A percentile compares a stretch with the other conserved stretches of the same genome.
These are phyloP conservation scores for Euglossa dilemma DNA, from an alignment of 1,140 invertebrate genomes.

Conservation along the genomic window DNA sequence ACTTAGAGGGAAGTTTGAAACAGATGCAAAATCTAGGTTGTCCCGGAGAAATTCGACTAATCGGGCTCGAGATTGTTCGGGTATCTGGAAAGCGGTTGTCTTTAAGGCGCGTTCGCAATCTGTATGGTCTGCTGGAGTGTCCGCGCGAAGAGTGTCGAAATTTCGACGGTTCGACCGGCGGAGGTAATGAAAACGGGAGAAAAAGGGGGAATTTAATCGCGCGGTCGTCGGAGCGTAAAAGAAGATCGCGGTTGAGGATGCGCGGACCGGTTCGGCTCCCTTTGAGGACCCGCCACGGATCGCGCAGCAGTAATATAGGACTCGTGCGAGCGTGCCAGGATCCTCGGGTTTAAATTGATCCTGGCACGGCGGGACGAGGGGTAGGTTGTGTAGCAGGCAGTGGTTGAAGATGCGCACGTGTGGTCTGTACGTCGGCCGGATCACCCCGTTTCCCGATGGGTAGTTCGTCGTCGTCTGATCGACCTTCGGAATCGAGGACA, in stretches of 20 bases:
- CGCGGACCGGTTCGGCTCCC: neutral
- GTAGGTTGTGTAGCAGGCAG: neutral
- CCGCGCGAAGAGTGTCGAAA: too few relatives aligned
- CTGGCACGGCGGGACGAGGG: neutral
- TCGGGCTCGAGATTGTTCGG: too few relatives aligned
- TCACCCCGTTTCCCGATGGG: conserved; percentile 38
- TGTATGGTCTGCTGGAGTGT: too few relatives aligned
- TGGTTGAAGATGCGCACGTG: conserved; percentile 39
- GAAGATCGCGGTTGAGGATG: neutral
- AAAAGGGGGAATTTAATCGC: too few relatives aligned
- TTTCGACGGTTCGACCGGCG: too few relatives aligned
- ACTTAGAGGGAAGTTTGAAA: too few relatives aligned
- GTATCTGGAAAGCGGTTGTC: too few relatives aligned
- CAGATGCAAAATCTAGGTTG: too few relatives aligned
- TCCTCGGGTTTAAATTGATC: conserved; percentile 35
- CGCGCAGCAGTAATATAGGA: conserved; percentile 23
- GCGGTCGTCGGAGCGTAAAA: neutral
- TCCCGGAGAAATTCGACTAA: too few relatives aligned
- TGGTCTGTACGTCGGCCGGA: conserved; percentile 30
- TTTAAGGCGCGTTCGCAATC: too few relatives aligned
- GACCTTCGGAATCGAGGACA: conserved; percentile 53
- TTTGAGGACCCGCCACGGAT: conserved; percentile 5
- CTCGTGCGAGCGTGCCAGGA: neutral
- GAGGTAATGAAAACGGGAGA: neutral
- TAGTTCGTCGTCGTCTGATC: conserved; percentile 44